Base-by-base conservation (phyloP, 1,140 invertebrate species). In the Drosophila grimshawi region DNA sequence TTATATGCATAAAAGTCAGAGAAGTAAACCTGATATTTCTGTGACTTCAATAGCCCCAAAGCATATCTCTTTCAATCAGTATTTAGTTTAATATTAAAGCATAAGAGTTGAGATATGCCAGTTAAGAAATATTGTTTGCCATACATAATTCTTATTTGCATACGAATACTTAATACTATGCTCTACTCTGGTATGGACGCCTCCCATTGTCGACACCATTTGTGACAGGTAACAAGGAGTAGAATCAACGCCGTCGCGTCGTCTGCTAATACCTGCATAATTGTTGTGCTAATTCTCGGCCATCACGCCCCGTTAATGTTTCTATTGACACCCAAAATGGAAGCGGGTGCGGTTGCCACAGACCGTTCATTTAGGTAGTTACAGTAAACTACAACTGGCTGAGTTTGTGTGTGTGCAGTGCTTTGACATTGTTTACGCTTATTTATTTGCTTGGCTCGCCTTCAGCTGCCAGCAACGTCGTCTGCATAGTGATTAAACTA, bases 381-480 rank as follows among this genome's bases (percentile, higher is more conserved):
- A 60, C 57, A 60, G 57, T 60, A 48, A 60, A 60, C 57, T 60
- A 60, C n/a, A 10, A 7, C 43, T 48, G 48, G 48, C 30, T 48
- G 19, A 19, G 19, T 19, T 1, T 19, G 81, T 19, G 19, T 19
- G 81, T 70, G 67, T 79, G 82, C 82, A 88, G 76, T 88, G 82
- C 83, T 86, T 90, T 89, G 75, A 85, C 86, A 85, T 89, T 89
- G 83, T 89, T 89, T 90, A 85, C 85, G 85, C 77, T 89, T 89
- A 89, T 80, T 83, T 85, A 86, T 88, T 85, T 80, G 68, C 55
- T 86, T 79, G 82, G 75, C 71, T 70, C 27, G 56, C 61, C 45
- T 53, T 77, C 49, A 67, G 49, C 68, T 61, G 68, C 66, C 45
- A 7, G 37, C 46, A 32, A 27, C 52, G 73, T 64, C 60, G 62